Percentiles rank a stretch among this genome's conserved stretches.
Conservation (phyloP, 2,113 vertebrate genomes). For the Globicephala melas region DNA sequence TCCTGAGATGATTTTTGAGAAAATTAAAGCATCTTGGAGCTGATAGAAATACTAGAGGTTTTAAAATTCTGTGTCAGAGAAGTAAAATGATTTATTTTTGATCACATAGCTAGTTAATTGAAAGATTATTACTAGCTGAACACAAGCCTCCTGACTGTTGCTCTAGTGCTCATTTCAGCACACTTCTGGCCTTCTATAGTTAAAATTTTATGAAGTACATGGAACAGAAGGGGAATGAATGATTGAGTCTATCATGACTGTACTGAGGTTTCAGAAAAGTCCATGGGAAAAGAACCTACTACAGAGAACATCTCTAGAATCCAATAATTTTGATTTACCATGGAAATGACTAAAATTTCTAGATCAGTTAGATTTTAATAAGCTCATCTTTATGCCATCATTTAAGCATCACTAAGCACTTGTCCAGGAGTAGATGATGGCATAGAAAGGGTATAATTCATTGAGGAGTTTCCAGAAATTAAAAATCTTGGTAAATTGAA, state of each 20-base stretch:
- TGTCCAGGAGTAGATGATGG: neutral
- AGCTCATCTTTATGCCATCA: slow-evolving; percentile 11
- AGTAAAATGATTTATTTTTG: slow-evolving; percentile 25
- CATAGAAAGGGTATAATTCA: neutral
- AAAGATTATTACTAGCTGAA: neutral
- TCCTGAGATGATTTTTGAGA: neutral
- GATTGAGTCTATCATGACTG: neutral
- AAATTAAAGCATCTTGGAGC: slow-evolving; percentile 4
- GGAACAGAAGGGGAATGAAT: neutral
- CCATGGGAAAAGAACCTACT: neutral
- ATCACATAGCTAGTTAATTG: neutral
- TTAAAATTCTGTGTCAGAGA: neutral
- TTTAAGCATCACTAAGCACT: neutral
- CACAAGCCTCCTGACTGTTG: neutral
- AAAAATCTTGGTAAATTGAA: slow-evolving; percentile 34
- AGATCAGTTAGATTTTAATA: slow-evolving; percentile 20
- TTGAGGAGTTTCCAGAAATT: neutral
- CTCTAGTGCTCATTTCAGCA: neutral
- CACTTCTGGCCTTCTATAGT: neutral
- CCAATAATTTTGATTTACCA: neutral
- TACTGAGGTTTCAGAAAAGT: neutral
- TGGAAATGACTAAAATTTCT: slow-evolving; percentile 25
- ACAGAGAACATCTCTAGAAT: neutral
- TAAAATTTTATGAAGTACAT: slow-evolving; percentile 36
- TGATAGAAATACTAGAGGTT: neutral